These are phyloP conservation scores for Halichondria panicea DNA, from an alignment of 37 sponge, comb jelly and placozoan species.

Conservation along the genomic window DNA sequence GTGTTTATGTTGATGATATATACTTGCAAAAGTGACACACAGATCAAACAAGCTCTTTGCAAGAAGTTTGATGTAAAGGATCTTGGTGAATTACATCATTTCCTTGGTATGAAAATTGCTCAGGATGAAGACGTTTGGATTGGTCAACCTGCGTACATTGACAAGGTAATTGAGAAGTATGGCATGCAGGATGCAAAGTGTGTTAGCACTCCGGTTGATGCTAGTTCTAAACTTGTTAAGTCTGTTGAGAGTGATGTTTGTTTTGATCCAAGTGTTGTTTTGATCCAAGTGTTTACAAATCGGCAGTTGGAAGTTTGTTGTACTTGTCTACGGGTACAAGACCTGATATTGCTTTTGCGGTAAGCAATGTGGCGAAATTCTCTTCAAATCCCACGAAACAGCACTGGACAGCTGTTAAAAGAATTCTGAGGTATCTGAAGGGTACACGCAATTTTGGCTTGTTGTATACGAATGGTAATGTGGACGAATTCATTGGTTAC, in stretches of 20 bases:
- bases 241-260: constrained; percentile 4
- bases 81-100: constrained; percentile 23
- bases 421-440: constrained; percentile 20
- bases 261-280: constrained; percentile 10
- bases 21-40: constrained; percentile 2
- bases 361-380: constrained; percentile 36
- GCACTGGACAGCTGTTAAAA: constrained; percentile 36
- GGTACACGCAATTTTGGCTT: constrained; percentile 21
- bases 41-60: constrained; percentile 21
- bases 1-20: constrained; percentile 11
- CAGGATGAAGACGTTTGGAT: constrained; percentile 38
- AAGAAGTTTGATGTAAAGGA: constrained; percentile 20
- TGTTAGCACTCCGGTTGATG: constrained; percentile 41
- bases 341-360: constrained; percentile 39
- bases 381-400: constrained; percentile 20
- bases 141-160: constrained; percentile 34
- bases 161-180: constrained; percentile 15
- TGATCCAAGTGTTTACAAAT: constrained; percentile 30
- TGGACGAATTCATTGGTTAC: constrained; percentile 11
- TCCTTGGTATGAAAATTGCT: constrained; percentile 39
- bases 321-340: constrained; percentile 35
- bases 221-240: constrained; percentile 38
- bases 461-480: background rate
- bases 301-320: constrained; percentile 43
- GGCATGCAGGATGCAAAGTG: constrained; percentile 41